Conservation (phyloP, 2,888 invertebrate genomes). For the Lasioglossum pauxillum region DNA sequence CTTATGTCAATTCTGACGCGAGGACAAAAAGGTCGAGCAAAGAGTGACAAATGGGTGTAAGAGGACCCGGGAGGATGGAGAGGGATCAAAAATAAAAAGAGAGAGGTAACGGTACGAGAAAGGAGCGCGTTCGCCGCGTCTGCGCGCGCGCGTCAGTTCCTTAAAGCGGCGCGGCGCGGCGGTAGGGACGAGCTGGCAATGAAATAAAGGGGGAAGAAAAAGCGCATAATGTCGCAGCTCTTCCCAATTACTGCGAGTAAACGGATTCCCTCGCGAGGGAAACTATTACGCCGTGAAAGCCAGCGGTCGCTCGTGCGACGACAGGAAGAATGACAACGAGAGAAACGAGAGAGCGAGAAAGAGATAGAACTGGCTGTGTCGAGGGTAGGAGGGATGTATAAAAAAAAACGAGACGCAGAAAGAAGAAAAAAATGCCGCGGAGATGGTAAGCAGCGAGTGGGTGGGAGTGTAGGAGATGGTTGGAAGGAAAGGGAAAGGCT, state of each 20-base stretch:
- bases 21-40: neutral
- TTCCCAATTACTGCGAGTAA: slow-evolving; percentile 70
- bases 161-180: slow-evolving; percentile 45
- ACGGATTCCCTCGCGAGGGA: slow-evolving; percentile 66
- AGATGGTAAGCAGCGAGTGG: neutral
- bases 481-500: slow-evolving; percentile 42
- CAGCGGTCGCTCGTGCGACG: slow-evolving; percentile 56
- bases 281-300: slow-evolving; percentile 71
- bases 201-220: slow-evolving; percentile 55
- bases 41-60: too few species aligned
- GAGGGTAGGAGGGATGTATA: neutral
- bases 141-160: slow-evolving; percentile 32
- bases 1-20: neutral
- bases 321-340: slow-evolving; percentile 44
- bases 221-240: slow-evolving; percentile 64
- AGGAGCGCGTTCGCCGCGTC: slow-evolving; percentile 5
- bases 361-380: neutral
- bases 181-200: slow-evolving; percentile 35
- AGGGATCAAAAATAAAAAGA: neutral
- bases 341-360: neutral
- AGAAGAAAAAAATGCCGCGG: neutral
- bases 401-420: neutral
- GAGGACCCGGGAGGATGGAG: neutral
- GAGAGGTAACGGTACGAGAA: neutral
- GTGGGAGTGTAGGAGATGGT: neutral